Evolutionary conservation across 1,140 invertebrate genomes (phyloP).

Genomic region (Chymomyza costata): DNA sequence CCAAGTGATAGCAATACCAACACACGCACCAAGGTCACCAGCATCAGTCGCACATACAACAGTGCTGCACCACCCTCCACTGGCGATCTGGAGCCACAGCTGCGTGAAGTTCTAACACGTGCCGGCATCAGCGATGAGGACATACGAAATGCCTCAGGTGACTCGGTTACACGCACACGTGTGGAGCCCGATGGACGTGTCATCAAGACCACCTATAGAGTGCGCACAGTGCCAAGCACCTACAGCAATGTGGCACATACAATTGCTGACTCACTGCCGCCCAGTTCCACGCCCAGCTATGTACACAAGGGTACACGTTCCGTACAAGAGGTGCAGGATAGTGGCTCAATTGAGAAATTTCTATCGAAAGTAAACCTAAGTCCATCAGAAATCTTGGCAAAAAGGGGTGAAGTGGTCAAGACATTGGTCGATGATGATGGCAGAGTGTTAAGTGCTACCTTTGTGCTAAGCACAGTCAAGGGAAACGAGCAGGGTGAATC

Average conservation of each 20-base stretch:
- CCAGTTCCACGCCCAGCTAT: not conserved
- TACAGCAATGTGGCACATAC: too few relatives aligned
- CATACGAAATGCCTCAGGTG: constrained; percentile 11
- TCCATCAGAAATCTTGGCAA: constrained; percentile 32
- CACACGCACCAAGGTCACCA: constrained; percentile 10
- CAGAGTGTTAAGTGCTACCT: constrained; percentile 43
- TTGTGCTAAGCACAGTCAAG: constrained; percentile 49
- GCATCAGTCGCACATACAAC: constrained; percentile 3
- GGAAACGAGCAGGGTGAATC: not conserved
- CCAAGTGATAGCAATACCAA: not conserved
- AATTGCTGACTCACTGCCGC: not conserved
- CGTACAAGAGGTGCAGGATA: not conserved
- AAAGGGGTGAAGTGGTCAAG: constrained; percentile 46
- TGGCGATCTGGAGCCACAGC: constrained; percentile 12
- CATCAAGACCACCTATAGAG: constrained; percentile 19
- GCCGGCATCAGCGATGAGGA: constrained; percentile 45
- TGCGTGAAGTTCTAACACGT: constrained; percentile 14
- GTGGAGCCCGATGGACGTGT: constrained; percentile 25
- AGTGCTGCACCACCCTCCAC: not conserved
- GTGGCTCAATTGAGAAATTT: constrained; percentile 43
- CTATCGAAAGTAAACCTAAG: constrained; percentile 37
- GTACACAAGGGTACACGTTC: not conserved
- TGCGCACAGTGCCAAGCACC: constrained; percentile 1
- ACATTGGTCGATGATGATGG: constrained; percentile 60
- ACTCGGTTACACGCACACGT: constrained; percentile 16